Evolutionary conservation across 2,797 vertebrate genomes (phyloP).

Genomic region (Triplophysa yarkandensis): DNA sequence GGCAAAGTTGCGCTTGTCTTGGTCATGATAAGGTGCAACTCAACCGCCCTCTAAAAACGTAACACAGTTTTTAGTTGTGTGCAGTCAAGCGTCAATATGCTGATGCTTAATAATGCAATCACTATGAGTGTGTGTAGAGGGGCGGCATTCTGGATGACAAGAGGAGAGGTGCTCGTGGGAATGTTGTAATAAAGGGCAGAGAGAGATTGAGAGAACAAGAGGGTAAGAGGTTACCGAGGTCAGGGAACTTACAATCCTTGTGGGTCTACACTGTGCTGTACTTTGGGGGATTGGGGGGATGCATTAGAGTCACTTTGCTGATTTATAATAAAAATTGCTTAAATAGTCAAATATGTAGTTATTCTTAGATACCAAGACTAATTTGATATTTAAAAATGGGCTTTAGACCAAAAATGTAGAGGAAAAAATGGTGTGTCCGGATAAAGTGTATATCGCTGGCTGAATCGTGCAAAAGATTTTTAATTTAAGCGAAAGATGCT

Average conservation of each 20-base stretch:
- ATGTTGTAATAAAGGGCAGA: conserved; percentile 1
- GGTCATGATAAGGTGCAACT: background rate
- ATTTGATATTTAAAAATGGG: background rate
- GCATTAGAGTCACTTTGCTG: background rate
- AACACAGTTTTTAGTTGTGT: conserved; percentile 53
- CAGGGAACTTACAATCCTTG: conserved; percentile 8
- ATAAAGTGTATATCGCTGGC: conserved; percentile 31
- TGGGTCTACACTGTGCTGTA: conserved; percentile 10
- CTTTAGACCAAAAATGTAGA: background rate
- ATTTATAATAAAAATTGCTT: background rate
- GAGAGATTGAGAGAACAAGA: background rate
- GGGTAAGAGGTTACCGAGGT: background rate
- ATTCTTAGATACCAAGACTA: background rate
- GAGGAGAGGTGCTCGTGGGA: conserved; percentile 33
- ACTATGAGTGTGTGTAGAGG: background rate
- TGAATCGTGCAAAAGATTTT: conserved; percentile 30
- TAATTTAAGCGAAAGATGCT: conserved; percentile 50
- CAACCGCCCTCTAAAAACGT: conserved; percentile 51
- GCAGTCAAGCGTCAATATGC: conserved; percentile 50
- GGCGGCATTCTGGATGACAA: conserved; percentile 41
- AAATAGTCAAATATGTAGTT: background rate
- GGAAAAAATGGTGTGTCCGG: too few relatives aligned
- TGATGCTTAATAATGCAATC: conserved; percentile 49
- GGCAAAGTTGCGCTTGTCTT: background rate
- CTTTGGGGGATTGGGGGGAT: conserved; percentile 1